phyloP scores from a whole-genome alignment of 2,888 invertebrate species.

The Dascillus cervinus region DNA sequence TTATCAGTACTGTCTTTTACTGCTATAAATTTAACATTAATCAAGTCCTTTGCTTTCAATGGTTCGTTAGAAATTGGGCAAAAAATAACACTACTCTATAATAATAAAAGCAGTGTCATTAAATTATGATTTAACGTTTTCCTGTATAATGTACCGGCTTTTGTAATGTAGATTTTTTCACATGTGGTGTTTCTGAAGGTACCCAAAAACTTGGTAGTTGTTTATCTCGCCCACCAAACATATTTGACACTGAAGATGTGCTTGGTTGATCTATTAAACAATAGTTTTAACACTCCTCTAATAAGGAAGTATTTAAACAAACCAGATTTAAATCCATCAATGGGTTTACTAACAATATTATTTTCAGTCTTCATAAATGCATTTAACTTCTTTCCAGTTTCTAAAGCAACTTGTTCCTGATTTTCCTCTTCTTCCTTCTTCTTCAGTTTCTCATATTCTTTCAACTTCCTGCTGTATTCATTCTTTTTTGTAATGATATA shows the following conservation, averaged over 20 bases:
- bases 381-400: conserved; percentile 65
- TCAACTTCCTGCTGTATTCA: conserved; percentile 80
- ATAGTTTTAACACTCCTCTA: conserved; percentile 1
- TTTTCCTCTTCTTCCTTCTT: conserved; percentile 65
- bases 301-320: conserved; percentile 1
- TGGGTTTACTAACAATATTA: conserved; percentile 55
- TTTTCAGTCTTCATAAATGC: conserved; percentile 79
- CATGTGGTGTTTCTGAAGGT: conserved; percentile 86
- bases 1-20: conserved; percentile 84
- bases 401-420: conserved; percentile 62
- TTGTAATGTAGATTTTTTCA: conserved; percentile 55
- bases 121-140: neutral
- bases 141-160: conserved; percentile 76
- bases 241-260: conserved; percentile 58
- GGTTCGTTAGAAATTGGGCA: conserved; percentile 83
- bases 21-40: conserved; percentile 86
- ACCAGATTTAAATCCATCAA: conserved; percentile 37
- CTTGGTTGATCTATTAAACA: conserved; percentile 15
- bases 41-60: conserved; percentile 84
- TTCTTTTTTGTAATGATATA: conserved; percentile 92
- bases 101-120: conserved; percentile 11
- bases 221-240: conserved; percentile 67
- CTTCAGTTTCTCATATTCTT: conserved; percentile 86
- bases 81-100: conserved; percentile 60
- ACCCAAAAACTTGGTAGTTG: conserved; percentile 94